phyloP scores from a whole-genome alignment of 1,140 invertebrate species.

The Paraescarpia echinospica region DNA sequence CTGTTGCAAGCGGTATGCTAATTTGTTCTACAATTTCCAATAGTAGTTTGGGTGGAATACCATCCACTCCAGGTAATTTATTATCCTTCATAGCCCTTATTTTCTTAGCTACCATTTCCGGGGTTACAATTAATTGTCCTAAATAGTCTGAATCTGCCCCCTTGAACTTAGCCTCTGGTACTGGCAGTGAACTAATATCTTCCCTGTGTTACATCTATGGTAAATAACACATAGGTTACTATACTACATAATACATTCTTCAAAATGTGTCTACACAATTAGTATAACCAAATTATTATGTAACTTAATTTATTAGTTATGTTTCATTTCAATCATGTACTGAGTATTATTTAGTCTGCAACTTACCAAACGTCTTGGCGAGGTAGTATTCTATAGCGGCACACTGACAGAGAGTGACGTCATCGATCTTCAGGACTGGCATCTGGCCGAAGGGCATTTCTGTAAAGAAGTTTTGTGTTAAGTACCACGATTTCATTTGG shows the following conservation, averaged over 20 bases:
- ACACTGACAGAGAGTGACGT: slow-evolving; percentile 22
- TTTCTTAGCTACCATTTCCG: no score
- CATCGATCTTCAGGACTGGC: slow-evolving; percentile 32
- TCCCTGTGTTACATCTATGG: not conserved
- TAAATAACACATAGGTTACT: not conserved
- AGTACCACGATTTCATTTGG: not conserved
- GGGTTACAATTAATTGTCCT: no score
- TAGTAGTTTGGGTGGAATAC: no score
- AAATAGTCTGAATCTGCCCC: no score
- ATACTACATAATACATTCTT: not conserved
- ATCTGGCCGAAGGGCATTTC: slow-evolving; percentile 32
- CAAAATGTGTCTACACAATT: not conserved
- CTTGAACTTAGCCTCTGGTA: no score
- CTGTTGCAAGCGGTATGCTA: no score
- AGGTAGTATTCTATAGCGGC: slow-evolving; percentile 30
- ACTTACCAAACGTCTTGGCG: slow-evolving; percentile 31
- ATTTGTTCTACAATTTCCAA: no score
- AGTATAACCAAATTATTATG: not conserved
- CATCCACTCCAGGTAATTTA: no score
- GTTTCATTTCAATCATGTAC: not conserved
- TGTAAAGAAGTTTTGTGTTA: not conserved
- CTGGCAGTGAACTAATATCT: no score
- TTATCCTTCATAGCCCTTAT: no score
- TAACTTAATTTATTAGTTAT: not conserved
- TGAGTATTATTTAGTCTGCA: not conserved